Conservation (phyloP, 2,113 vertebrate species). For the Phrynosoma blainvillii region DNA sequence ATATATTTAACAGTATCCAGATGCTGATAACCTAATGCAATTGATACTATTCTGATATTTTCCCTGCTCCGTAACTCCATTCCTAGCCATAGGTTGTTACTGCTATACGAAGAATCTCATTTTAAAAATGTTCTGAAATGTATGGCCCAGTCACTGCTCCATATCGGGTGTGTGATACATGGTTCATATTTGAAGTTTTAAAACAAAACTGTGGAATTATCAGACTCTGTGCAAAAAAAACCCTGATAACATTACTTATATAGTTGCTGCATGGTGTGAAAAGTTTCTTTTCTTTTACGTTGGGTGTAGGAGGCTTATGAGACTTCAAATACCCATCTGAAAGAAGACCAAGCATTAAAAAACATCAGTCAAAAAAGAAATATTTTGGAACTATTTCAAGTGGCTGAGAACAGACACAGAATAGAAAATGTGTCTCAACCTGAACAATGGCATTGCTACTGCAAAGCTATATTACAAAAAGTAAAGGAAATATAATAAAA, state of each 20-base stretch:
- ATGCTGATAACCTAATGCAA: background rate
- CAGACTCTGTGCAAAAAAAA: conserved; percentile 1
- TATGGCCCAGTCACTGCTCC: conserved; percentile 31
- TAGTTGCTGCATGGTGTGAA: conserved; percentile 35
- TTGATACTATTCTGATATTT: conserved; percentile 3
- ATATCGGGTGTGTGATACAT: conserved; percentile 43
- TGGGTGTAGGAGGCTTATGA: conserved; percentile 51
- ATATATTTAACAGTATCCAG: background rate
- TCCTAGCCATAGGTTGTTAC: conserved; percentile 39
- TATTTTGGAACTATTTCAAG: conserved; percentile 38
- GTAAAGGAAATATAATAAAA: conserved; percentile 43
- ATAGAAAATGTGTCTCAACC: conserved; percentile 36
- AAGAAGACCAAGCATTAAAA: conserved; percentile 38
- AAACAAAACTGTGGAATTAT: conserved; percentile 68
- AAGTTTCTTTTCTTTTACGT: conserved; percentile 55
- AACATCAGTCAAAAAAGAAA: conserved; percentile 13
- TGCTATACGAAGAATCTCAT: conserved; percentile 21
- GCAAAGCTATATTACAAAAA: conserved; percentile 30
- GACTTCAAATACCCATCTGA: conserved; percentile 54
- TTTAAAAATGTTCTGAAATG: conserved; percentile 52
- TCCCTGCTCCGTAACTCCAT: background rate
- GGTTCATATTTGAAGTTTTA: conserved; percentile 58
- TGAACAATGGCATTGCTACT: conserved; percentile 42
- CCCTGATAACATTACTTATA: conserved; percentile 34
- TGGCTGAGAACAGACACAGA: conserved; percentile 35